Percentiles rank a stretch among this genome's conserved stretches.
phyloP scores from a whole-genome alignment of 2,888 invertebrate species.

The Mythimna lalbum region DNA sequence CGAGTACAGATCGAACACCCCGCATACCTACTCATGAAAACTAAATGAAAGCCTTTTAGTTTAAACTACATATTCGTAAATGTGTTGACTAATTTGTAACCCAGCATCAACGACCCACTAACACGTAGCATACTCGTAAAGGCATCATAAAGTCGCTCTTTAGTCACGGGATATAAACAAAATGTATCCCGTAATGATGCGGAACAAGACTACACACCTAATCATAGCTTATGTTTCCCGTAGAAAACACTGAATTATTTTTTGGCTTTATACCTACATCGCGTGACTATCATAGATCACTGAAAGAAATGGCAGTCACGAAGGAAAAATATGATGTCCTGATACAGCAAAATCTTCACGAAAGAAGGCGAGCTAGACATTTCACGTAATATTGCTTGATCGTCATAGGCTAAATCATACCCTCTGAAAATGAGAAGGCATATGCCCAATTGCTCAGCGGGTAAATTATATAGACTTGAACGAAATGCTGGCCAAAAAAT shows the following conservation, averaged over 20 bases:
- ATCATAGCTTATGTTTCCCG: background rate
- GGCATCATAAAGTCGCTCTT: slow-evolving; percentile 20
- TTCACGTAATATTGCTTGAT: background rate
- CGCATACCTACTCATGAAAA: background rate
- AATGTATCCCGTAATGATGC: slow-evolving; percentile 14
- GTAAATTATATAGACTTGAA: background rate
- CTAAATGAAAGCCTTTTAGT: background rate
- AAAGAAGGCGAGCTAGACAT: background rate
- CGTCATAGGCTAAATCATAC: background rate
- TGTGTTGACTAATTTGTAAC: background rate
- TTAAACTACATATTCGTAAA: background rate
- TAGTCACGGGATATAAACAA: slow-evolving; percentile 26
- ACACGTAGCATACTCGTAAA: slow-evolving; percentile 14
- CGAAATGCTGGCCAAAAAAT: background rate
- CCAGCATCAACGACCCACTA: slow-evolving; percentile 8
- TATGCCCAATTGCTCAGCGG: background rate
- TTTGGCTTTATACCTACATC: slow-evolving; percentile 8
- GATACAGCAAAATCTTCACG: background rate
- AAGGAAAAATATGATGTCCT: background rate
- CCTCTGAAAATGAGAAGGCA: background rate
- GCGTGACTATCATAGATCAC: slow-evolving; percentile 14
- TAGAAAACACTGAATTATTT: background rate
- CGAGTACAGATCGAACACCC: background rate
- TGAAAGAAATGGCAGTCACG: background rate
- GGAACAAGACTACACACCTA: slow-evolving; percentile 20